These are phyloP conservation scores for Trachelus troglodyta DNA, from an alignment of 2,888 invertebrate species.

Conservation along the genomic window DNA sequence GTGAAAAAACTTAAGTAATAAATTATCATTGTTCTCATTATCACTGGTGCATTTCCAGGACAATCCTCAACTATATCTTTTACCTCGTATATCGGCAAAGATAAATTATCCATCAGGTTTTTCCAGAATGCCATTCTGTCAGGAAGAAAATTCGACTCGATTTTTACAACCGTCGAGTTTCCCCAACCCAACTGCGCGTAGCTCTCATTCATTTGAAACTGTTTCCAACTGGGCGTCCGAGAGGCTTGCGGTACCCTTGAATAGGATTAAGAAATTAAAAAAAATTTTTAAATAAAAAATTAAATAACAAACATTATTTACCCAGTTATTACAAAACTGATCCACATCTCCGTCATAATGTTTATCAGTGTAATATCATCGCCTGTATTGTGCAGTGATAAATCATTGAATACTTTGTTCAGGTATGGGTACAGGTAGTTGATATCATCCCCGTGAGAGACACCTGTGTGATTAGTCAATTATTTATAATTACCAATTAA, in stretches of 20 bases:
- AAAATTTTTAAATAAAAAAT: background rate
- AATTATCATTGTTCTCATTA: background rate
- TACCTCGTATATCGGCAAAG: background rate
- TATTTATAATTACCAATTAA: background rate
- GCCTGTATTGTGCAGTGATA: constrained; percentile 40
- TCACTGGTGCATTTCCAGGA: too few species aligned
- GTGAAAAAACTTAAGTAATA: background rate
- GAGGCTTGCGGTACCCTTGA: constrained; percentile 50
- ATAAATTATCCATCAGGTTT: constrained; percentile 38
- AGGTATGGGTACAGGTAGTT: constrained; percentile 51
- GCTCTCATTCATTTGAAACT: constrained; percentile 39
- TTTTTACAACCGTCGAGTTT: constrained; percentile 34
- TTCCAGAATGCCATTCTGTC: constrained; percentile 54
- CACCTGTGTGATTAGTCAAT: constrained; percentile 32
- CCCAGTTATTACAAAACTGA: constrained; percentile 51
- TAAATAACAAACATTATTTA: constrained; percentile 27
- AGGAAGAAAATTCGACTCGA: constrained; percentile 41
- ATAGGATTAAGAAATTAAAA: constrained; percentile 1
- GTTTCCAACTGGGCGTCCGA: constrained; percentile 45
- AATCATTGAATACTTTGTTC: constrained; percentile 29
- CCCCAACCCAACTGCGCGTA: constrained; percentile 50
- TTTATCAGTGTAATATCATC: constrained; percentile 49
- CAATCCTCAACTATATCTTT: too few species aligned
- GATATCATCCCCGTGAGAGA: constrained; percentile 50
- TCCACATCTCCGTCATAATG: constrained; percentile 54